Conservation (phyloP, 2,797 vertebrate genomes). For the Sebastes taczanowskii region DNA sequence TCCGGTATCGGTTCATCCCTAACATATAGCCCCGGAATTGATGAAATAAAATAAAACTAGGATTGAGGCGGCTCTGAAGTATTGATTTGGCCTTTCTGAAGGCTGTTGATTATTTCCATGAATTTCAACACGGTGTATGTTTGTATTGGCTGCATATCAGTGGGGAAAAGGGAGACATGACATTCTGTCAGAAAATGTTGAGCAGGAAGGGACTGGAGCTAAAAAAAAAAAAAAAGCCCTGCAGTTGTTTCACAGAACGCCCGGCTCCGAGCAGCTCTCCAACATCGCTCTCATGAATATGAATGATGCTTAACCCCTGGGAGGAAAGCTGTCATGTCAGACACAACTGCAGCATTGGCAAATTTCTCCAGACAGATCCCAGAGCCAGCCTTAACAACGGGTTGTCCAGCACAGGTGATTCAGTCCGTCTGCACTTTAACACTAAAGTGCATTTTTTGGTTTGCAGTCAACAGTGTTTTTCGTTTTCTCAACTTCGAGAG, state of each 20-base stretch:
- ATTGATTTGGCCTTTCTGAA: constrained; percentile 46
- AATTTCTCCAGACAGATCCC: constrained; percentile 56
- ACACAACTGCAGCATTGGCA: constrained; percentile 65
- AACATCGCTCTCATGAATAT: constrained; percentile 70
- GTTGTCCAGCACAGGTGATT: constrained; percentile 46
- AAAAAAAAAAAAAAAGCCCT: constrained; percentile 20
- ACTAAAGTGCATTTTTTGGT: background rate
- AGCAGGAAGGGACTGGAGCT: constrained; percentile 22
- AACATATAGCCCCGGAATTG: background rate
- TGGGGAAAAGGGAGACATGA: constrained; percentile 23
- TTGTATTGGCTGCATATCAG: background rate
- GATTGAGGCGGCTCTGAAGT: background rate
- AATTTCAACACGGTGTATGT: constrained; percentile 3
- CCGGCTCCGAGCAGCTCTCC: constrained; percentile 42
- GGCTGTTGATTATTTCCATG: constrained; percentile 30
- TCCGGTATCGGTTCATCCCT: accelerated
- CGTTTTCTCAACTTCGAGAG: background rate
- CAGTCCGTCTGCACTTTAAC: constrained; percentile 12
- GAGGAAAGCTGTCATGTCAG: constrained; percentile 65
- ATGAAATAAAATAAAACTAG: constrained; percentile 18
- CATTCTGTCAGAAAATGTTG: constrained; percentile 40
- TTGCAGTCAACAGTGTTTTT: background rate
- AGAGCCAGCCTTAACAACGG: constrained; percentile 35
- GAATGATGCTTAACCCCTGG: constrained; percentile 67
- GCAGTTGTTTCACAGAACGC: constrained; percentile 48